Evolutionary conservation across 2,797 vertebrate genomes (phyloP), one percentile per base, ranked within the genome.

Genomic region (Melanotaenia pygmaea): DNA sequence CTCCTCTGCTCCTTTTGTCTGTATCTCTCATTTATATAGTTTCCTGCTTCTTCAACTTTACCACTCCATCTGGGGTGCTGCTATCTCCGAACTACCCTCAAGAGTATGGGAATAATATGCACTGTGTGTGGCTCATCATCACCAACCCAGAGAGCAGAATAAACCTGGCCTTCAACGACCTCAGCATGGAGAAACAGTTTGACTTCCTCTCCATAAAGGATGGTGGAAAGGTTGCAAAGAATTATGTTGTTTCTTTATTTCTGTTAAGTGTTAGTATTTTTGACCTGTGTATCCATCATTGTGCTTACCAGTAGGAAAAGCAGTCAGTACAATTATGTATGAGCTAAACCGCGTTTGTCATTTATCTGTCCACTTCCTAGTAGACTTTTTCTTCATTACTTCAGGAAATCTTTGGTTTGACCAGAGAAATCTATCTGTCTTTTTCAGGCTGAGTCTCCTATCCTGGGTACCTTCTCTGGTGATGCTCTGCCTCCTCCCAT

Each of bases 41-140:
- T 88, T 99, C 98, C 81, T 99, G 98, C 91, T 98, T 99, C 90
- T 99, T 99, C 95, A 99, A 99, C 93, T 99, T 99, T 90, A 99
- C 98, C 80, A 98, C 96, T 77, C 96, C 98, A 0, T 96, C 97
- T 0, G 98, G 98, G 47, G 94, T 95, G 18, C 95, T 99, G 78
- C 94, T 99, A 64, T 99, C 98, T 0, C 98, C 98, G 3, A 98
- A 98, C 93, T 99, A 99, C 90, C 98, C 98, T 0, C 97, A 99
- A 72, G 97, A 99, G 88, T 99, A 99, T 0, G 96, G 98, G 4
- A 99, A 98, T 95, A 97, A 98, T 91, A 95, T 99, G 91, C 97
- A 99, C 92, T 99, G 98, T 0, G 97, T 99, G 82, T 99, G 98
- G 98, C 93, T 99, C 35, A 99, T 99, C 92, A 96, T 99, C 67